Conservation (phyloP, 2,888 invertebrate genomes). For the Euproctis similis region DNA sequence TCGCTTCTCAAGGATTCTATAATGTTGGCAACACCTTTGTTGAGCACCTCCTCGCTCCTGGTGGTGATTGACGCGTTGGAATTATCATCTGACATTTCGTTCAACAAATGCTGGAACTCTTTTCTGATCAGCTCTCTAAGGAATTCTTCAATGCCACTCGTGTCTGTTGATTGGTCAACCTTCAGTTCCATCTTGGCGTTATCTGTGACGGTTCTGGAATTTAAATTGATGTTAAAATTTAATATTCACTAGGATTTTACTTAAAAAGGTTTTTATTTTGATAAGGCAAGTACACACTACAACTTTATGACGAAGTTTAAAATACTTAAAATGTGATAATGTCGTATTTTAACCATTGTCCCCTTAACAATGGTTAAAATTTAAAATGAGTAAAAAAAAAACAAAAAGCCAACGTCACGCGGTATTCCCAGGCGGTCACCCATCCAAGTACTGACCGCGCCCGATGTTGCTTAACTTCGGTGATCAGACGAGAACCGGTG, state of each 20-base stretch:
- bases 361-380: too few relatives aligned
- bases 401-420: constrained; percentile 39
- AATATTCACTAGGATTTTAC: too few relatives aligned
- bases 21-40: constrained; percentile 53
- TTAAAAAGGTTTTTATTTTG: too few relatives aligned
- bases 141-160: constrained; percentile 57
- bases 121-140: constrained; percentile 58
- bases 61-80: constrained; percentile 17
- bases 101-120: constrained; percentile 52
- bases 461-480: too few relatives aligned
- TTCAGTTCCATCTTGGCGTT: constrained; percentile 27
- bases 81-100: constrained; percentile 45
- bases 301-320: too few relatives aligned
- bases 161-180: constrained; percentile 59
- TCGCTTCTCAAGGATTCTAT: constrained; percentile 45
- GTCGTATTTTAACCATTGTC: too few relatives aligned
- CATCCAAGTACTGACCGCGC: constrained; percentile 55
- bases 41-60: constrained; percentile 44
- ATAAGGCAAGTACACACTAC: too few relatives aligned
- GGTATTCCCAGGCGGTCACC: constrained; percentile 52
- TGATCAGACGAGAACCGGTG: too few relatives aligned
- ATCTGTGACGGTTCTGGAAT: constrained; percentile 27
- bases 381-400: neutral
- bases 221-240: too few relatives aligned
- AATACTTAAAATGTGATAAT: too few relatives aligned